These are phyloP conservation scores for Apis mellifera DNA, from an alignment of 1,140 invertebrate genomes.

Conservation along the genomic window DNA sequence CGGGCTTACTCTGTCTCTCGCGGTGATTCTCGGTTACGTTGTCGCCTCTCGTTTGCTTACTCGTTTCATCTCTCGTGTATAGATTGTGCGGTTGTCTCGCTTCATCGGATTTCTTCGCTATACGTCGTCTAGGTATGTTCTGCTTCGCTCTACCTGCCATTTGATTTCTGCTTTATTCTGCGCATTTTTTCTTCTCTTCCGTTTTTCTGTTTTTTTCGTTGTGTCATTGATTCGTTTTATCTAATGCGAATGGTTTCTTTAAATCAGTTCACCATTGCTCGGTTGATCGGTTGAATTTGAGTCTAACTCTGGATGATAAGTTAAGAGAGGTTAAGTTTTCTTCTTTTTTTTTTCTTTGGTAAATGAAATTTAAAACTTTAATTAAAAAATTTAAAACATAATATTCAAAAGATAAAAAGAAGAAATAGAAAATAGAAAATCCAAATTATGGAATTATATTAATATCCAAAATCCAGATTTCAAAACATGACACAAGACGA, in stretches of 20 bases:
- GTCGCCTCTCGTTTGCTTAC: constrained; percentile 5
- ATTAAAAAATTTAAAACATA: too few species aligned
- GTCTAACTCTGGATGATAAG: too few species aligned
- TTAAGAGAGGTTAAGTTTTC: neutral
- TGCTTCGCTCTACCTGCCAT: neutral
- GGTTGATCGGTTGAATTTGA: too few species aligned
- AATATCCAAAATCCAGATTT: too few species aligned
- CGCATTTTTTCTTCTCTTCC: neutral
- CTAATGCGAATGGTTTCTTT: neutral
- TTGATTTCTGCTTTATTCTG: neutral
- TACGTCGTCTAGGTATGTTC: neutral
- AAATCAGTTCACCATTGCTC: too few species aligned
- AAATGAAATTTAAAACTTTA: too few species aligned
- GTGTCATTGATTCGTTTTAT: neutral
- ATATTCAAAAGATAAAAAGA: too few species aligned
- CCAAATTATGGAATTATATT: too few species aligned
- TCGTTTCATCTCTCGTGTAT: neutral
- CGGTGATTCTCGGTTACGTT: constrained; percentile 25
- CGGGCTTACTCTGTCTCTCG: constrained; percentile 21
- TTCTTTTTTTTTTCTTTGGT: neutral
- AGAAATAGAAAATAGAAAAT: too few species aligned
- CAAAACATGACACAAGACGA: too few species aligned
- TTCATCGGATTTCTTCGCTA: neutral
- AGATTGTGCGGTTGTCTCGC: neutral
- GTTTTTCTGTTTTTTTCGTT: neutral